Evolutionary conservation across 1,140 invertebrate species (phyloP), one percentile per base, ranked within the genome.

Genomic region (Leguminivora glycinivorella): DNA sequence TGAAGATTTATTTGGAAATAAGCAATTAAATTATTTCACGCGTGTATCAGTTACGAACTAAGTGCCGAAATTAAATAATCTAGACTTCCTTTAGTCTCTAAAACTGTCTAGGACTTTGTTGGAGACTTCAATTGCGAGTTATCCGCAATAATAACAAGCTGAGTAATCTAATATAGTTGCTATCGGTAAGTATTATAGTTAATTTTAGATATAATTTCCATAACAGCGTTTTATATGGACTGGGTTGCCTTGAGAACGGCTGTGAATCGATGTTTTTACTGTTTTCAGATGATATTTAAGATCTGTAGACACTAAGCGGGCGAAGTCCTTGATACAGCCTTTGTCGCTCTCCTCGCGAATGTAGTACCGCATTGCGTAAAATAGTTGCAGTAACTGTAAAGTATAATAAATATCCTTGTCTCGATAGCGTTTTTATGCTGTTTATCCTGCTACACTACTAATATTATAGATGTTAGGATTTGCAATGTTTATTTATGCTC

Each of bases 1-100:
- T 63, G 25, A 52, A 52, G 25, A 26, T 63, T 63, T 63, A 63
- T 63, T 63, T 63, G 25, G 58, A 63, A 63, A 52, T 29, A 63
- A 63, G 26, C 24, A 63, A 63, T 29, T 29, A 63, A 63, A 63
- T 52, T 29, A 63, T 31, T 63, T 52, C 25, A 63, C 26, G 58
- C 29, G 58, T 31, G 26, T 29, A 63, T 63, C 12, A 63, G 6
- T 29, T 31, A 31, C 19, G 26, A 22, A 31, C 58, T 63, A 63
- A 63, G 58, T 29, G 25, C 6, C 58, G 12, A 5, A 31, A 31
- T 63, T 19, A n/a, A 17, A 31, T 10, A 19, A 22, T 19, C n/a
- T 17, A 29, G 17, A 31, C 14, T 63, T 63, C 7, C 14, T 29
- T 31, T 17, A 63, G 14, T 14, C 17, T 5, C 14, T 31, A n/a